phyloP scores from a whole-genome alignment of 2,797 vertebrate genomes.

The Sparidentex hasta region DNA sequence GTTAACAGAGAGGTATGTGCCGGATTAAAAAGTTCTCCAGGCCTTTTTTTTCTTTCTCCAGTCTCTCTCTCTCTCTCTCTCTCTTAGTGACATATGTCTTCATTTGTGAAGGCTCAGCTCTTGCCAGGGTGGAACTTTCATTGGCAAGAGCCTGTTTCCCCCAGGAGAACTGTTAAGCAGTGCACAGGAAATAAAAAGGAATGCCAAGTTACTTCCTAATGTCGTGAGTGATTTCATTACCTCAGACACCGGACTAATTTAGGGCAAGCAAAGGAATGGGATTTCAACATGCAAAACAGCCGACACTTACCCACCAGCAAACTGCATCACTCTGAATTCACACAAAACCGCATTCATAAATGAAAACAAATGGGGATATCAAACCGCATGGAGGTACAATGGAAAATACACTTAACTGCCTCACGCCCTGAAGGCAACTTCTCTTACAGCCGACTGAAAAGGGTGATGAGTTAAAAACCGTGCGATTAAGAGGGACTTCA shows the following conservation, averaged over 20 bases:
- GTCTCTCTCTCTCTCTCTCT: slow-evolving; percentile 55
- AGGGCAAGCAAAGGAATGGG: slow-evolving; percentile 67
- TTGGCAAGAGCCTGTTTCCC: slow-evolving; percentile 84
- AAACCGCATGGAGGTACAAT: slow-evolving; percentile 9
- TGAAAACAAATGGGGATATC: slow-evolving; percentile 58
- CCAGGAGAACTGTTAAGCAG: slow-evolving; percentile 83
- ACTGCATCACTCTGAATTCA: slow-evolving; percentile 36
- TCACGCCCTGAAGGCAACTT: slow-evolving; percentile 26
- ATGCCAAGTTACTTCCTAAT: slow-evolving; percentile 86
- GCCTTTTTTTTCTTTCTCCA: slow-evolving; percentile 55
- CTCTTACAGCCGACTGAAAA: slow-evolving; percentile 14
- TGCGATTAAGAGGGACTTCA: slow-evolving; percentile 2
- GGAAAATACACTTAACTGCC: slow-evolving; percentile 24
- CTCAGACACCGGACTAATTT: slow-evolving; percentile 81
- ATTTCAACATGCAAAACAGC: slow-evolving; percentile 73
- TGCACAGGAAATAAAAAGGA: slow-evolving; percentile 85
- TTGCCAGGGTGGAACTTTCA: slow-evolving; percentile 86
- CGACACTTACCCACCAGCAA: slow-evolving; percentile 33
- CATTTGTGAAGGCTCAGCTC: slow-evolving; percentile 84
- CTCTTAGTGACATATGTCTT: slow-evolving; percentile 85
- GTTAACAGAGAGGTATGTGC: slow-evolving; percentile 80
- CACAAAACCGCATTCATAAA: slow-evolving; percentile 47
- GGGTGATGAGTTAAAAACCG: slow-evolving; percentile 29
- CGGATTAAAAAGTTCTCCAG: slow-evolving; percentile 75
- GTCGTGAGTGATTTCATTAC: slow-evolving; percentile 85